Evolutionary conservation across 2,113 vertebrate genomes (phyloP).

Genomic region (Steatornis caripensis): DNA sequence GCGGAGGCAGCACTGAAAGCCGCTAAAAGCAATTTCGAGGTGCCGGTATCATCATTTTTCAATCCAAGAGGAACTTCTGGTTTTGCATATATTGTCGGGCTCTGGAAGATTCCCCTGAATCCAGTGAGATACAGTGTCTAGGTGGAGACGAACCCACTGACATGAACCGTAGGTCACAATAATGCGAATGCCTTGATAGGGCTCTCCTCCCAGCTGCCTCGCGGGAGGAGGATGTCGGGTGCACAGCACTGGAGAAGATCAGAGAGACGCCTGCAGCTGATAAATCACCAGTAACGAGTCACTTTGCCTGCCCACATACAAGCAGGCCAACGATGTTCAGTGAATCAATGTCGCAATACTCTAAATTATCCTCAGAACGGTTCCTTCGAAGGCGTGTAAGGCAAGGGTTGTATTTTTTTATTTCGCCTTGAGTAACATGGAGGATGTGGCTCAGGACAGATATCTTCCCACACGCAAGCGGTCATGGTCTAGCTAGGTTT

Average conservation of each 20-base stretch:
- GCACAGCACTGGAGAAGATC: not conserved
- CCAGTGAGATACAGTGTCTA: not conserved
- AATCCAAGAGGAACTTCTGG: conserved; percentile 48
- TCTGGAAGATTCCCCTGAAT: conserved; percentile 11
- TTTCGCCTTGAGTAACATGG: not conserved
- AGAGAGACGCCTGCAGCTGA: not conserved
- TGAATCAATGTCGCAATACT: conserved; percentile 14
- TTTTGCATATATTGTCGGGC: conserved; percentile 28
- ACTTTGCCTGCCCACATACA: not conserved
- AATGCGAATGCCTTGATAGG: not conserved
- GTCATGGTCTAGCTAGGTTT: not conserved
- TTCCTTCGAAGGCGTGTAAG: not conserved
- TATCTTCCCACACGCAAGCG: not conserved
- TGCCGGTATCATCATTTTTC: conserved; percentile 52
- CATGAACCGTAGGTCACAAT: not conserved
- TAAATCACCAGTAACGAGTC: conserved; percentile 28
- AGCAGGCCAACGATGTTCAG: not conserved
- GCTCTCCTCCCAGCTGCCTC: not conserved
- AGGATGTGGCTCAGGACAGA: not conserved
- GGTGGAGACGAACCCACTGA: not conserved
- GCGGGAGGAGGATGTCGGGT: not conserved
- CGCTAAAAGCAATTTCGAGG: conserved; percentile 48
- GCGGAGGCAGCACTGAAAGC: conserved; percentile 16
- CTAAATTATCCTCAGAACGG: not conserved
- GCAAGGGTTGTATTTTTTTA: accelerated